Evolutionary conservation across 2,113 vertebrate genomes (phyloP).

Genomic region (Hypocryptadius cinnamomeus): DNA sequence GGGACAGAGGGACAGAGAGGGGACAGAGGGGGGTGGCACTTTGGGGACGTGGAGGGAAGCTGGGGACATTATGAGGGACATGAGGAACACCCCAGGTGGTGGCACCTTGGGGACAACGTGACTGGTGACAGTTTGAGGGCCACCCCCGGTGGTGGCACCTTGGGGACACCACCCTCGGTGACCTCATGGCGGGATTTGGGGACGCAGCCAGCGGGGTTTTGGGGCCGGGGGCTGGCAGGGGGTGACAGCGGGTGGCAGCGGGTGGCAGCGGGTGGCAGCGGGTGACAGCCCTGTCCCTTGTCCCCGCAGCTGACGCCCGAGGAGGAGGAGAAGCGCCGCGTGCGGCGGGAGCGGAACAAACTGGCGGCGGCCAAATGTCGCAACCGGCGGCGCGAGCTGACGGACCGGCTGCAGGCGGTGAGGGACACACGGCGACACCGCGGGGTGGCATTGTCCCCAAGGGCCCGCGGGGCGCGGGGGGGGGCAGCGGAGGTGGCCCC

Average conservation of each 20-base stretch:
- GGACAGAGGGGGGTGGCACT: background rate
- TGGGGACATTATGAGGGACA: background rate
- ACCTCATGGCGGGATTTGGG: background rate
- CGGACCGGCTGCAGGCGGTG: conserved; percentile 91
- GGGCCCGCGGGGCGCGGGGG: too few species aligned
- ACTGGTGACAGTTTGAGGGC: background rate
- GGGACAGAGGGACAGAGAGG: too few species aligned
- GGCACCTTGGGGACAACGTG: background rate
- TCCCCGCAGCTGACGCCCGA: conserved; percentile 82
- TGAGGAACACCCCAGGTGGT: background rate
- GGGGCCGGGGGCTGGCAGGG: background rate
- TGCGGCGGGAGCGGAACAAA: conserved; percentile 90
- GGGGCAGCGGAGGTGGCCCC: too few species aligned
- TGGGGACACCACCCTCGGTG: background rate
- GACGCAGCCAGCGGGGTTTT: background rate
- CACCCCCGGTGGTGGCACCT: background rate
- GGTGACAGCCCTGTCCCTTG: background rate
- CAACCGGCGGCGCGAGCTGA: conserved; percentile 90
- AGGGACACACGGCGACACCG: background rate
- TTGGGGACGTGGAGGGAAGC: too few species aligned
- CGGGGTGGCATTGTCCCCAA: too few species aligned
- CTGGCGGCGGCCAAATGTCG: conserved; percentile 92
- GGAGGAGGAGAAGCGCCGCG: conserved; percentile 90
- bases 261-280: background rate
- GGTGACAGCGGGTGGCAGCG: background rate